Percentiles rank a stretch among this genome's conserved stretches.
phyloP scores from a whole-genome alignment of 2,888 invertebrate genomes.

The Troides helena region DNA sequence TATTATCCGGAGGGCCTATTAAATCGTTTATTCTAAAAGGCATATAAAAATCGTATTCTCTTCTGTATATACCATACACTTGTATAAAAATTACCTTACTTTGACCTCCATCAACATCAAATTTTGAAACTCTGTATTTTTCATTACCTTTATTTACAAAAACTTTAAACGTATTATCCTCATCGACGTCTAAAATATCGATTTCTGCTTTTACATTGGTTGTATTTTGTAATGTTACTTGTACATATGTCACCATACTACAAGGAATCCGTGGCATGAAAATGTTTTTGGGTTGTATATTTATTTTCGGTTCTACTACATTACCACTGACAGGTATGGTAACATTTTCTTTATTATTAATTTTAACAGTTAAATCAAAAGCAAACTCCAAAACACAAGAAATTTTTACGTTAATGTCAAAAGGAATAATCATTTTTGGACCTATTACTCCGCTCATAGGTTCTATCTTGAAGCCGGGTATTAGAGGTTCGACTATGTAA shows the following conservation, averaged over 20 bases:
- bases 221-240: constrained; percentile 63
- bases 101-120: constrained; percentile 59
- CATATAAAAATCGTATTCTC: constrained; percentile 79
- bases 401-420: constrained; percentile 67
- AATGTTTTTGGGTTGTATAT: constrained; percentile 72
- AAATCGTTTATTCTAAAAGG: constrained; percentile 81
- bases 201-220: constrained; percentile 52
- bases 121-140: constrained; percentile 54
- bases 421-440: constrained; percentile 71
- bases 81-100: constrained; percentile 63
- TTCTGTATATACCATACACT: constrained; percentile 60
- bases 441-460: constrained; percentile 76
- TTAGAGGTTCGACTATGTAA: constrained; percentile 70
- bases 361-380: constrained; percentile 62
- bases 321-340: constrained; percentile 67
- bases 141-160: constrained; percentile 60
- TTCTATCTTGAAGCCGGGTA: constrained; percentile 70
- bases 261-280: constrained; percentile 73
- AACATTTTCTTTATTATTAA: constrained; percentile 70
- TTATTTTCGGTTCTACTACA: constrained; percentile 73
- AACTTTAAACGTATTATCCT: constrained; percentile 65
- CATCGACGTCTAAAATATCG: constrained; percentile 55
- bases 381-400: constrained; percentile 64
- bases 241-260: constrained; percentile 61
- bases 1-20: constrained; percentile 75